Evolutionary conservation across 2,113 vertebrate genomes (phyloP).

Genomic region (Oryzias woworae): DNA sequence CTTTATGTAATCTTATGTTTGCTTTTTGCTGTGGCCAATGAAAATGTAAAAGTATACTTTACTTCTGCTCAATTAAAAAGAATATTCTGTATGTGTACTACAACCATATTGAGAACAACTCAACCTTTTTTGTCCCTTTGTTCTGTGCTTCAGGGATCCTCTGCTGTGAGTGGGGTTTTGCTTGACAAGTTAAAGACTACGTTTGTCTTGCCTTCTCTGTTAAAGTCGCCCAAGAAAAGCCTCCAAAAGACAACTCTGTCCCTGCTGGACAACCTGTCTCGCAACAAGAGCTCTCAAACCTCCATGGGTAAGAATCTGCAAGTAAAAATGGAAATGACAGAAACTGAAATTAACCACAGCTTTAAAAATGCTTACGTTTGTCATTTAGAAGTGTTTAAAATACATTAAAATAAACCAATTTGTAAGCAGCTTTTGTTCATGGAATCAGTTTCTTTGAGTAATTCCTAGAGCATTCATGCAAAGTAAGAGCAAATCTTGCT

Average conservation of each 20-base stretch:
- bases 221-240: constrained; percentile 77
- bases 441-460: no score
- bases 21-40: no score
- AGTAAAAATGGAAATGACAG: not conserved
- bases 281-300: constrained; percentile 76
- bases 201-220: constrained; percentile 74
- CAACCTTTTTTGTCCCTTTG: not conserved
- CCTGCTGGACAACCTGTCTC: constrained; percentile 88
- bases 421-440: no score
- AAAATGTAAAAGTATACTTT: no score
- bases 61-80: not conserved
- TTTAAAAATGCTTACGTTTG: no score
- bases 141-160: constrained; percentile 78
- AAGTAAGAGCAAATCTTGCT: no score
- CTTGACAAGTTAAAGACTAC: constrained; percentile 82
- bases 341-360: no score
- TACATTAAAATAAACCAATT: no score
- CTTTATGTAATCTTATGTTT: no score
- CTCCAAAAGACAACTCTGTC: constrained; percentile 82
- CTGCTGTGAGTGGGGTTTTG: constrained; percentile 83
- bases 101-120: not conserved
- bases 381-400: no score
- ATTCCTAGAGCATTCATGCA: no score
- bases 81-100: not conserved
- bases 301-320: constrained; percentile 78